Evolutionary conservation across 2,113 vertebrate genomes (phyloP), one percentile per base, ranked within the genome.

Genomic region (Malurus alboscapulatus): DNA sequence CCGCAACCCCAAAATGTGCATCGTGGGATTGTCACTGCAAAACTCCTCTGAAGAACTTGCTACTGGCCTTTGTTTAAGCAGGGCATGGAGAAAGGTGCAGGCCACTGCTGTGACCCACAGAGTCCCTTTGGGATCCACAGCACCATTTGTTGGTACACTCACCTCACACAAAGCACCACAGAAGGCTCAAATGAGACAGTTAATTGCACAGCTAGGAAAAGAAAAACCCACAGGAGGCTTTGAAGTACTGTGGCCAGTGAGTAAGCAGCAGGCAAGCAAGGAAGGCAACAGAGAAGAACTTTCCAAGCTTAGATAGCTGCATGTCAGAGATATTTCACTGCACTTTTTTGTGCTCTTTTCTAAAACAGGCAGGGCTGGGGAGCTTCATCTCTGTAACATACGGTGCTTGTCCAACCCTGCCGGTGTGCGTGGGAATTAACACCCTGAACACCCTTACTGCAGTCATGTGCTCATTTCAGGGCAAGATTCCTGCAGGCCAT

Each of bases 401-500:
- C 0, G 0, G 71, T 25, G 66, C 40, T 48, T 92, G 89, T 77
- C 89, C 84, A 94, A 25, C 36, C 55, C 79, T 62, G 77, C 42
- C 44, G 47, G 63, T 14, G 38, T 1, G 11, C 2, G 2, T 83
- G 71, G 81, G 63, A 93, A 92, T 82, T 69, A 69, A 83, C 55
- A 69, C 38, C 63, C 89, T 69, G n/a, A 89, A 79, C 77, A 65
- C 47, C 50, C 11, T 66, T 26, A 55, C 2, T 40, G 71, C 58
- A 80, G 51, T 59, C 89, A 62, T 7, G 21, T 30, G 36, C 66
- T 84, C 79, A 44, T 69, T 88, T 89, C 84, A 73, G 50, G 27
- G 51, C 55, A 94, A 90, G 66, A 86, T 51, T 94, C 82, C 84
- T 74, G 83, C 30, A 96, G 79, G 89, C 76, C 66, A 51, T 26